Base-by-base conservation (phyloP, 2,113 vertebrate genomes). In the Paratilapia polleni region DNA sequence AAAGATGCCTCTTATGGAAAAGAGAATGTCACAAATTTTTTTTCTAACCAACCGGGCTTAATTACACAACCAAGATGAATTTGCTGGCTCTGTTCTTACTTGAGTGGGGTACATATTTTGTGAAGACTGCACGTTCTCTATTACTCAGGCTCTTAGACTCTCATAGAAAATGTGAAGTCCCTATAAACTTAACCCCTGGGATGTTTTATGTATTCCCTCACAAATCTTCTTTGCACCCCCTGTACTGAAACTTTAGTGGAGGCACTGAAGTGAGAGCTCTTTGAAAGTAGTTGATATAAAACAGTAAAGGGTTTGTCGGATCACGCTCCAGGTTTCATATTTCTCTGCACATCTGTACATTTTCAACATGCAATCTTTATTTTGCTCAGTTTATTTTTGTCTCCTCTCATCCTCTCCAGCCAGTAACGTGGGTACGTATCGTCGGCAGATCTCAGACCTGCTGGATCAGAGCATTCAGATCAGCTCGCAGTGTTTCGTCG, bases 381-480 rank as follows among this genome's bases (percentile, higher is more conserved):
- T 59, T 66, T 79, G 4, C 54, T 43, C 1, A 4, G 6, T 70
- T 28, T 73, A 52, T 73, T 73, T 73, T 52, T 34, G 3, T 73
- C 68, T 73, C 19, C 26, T 70, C 90, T 78, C 6, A 8, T 58
- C 47, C 17, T 70, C 77, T 82, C 11, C 90, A 99, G 98, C 97
- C 94, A 97, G 87, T 92, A 98, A 97, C 86, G 95, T 97, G 74
- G 97, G 96, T 66, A 94, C 94, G 91, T 98, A 99, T 89, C 96
- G 97, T 7, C 97, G 98, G 75, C 98, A 99, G 92, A 98, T 99
- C 91, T 96, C 97, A 22, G 98, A 99, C 95, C 97, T 99, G 84
- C 93, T 99, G 93, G 98, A 99, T 94, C 98, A 99, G 90, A 99
- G 98, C 86, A 98, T 99, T 88, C 97, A 97, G 91, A 97, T 99